Evolutionary conservation across 2,888 invertebrate species (phyloP).

Genomic region (Meteorus cinctellus): DNA sequence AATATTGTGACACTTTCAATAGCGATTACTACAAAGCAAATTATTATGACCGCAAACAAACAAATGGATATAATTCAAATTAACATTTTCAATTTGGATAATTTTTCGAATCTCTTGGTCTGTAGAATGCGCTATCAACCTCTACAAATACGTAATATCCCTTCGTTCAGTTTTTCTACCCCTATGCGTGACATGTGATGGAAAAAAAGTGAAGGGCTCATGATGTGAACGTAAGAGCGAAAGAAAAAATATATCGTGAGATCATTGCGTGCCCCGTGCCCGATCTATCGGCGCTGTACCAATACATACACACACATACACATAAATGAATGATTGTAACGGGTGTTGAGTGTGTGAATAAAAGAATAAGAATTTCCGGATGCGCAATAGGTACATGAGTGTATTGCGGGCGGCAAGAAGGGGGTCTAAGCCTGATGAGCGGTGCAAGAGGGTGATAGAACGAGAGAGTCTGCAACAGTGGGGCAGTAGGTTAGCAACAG

Average conservation of each 20-base stretch:
- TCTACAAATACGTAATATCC: neutral
- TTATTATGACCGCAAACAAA: too few species aligned
- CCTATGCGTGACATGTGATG: neutral
- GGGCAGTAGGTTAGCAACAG: conserved; percentile 71
- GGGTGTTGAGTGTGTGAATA: conserved; percentile 39
- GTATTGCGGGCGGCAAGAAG: conserved; percentile 14
- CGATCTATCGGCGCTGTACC: conserved; percentile 58
- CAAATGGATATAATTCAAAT: too few species aligned
- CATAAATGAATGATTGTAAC: neutral
- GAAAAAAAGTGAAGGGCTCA: conserved; percentile 30
- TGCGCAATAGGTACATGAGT: conserved; percentile 33
- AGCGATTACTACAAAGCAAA: too few species aligned
- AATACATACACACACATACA: conserved; percentile 24
- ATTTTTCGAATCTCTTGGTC: too few species aligned
- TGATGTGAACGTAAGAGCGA: conserved; percentile 25
- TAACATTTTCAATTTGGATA: too few species aligned
- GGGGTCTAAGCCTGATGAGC: conserved; percentile 48
- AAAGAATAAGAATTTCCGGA: conserved; percentile 50
- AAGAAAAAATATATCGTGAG: conserved; percentile 55
- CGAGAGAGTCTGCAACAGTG: conserved; percentile 60
- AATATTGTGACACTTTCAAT: too few species aligned
- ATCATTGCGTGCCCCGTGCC: conserved; percentile 57
- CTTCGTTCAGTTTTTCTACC: neutral
- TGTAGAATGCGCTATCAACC: neutral
- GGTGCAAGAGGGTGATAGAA: conserved; percentile 32